Conservation (phyloP, 2,797 vertebrate genomes). For the Gila robusta region DNA sequence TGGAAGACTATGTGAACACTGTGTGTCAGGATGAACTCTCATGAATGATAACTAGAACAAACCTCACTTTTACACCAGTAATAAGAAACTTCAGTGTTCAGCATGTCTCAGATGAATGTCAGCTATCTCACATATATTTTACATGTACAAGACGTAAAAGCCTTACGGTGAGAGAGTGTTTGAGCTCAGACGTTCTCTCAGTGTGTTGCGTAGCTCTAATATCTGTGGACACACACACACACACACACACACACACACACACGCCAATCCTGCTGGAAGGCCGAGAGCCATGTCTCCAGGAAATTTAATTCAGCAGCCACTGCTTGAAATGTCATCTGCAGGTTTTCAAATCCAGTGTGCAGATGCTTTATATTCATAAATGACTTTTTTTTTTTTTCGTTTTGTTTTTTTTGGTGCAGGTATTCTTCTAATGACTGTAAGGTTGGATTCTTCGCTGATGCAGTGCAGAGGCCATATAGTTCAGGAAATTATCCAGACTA, state of each 20-base stretch:
- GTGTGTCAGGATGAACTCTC: constrained; percentile 10
- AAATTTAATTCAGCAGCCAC: constrained; percentile 53
- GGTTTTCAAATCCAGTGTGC: constrained; percentile 54
- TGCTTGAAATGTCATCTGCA: constrained; percentile 68
- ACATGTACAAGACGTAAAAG: not conserved
- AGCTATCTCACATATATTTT: constrained; percentile 19
- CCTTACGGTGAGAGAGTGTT: not conserved
- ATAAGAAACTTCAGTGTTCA: constrained; percentile 25
- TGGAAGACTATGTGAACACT: not conserved
- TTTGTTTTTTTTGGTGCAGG: not conserved
- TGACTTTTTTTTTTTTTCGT: too few relatives aligned
- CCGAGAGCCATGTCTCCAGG: constrained; percentile 18
- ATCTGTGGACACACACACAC: not conserved
- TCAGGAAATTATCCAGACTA: constrained; percentile 18
- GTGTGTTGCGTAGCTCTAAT: not conserved
- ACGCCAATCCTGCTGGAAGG: constrained; percentile 41
- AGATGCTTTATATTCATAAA: constrained; percentile 68
- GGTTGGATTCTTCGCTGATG: not conserved
- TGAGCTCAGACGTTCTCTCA: not conserved
- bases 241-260: too few relatives aligned
- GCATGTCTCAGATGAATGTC: constrained; percentile 21
- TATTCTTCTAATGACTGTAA: constrained; percentile 23
- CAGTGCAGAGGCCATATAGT: not conserved
- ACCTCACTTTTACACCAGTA: not conserved
- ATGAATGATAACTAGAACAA: constrained; percentile 8